Conservation (phyloP, 2,113 vertebrate genomes). For the Seriola dumerili region DNA sequence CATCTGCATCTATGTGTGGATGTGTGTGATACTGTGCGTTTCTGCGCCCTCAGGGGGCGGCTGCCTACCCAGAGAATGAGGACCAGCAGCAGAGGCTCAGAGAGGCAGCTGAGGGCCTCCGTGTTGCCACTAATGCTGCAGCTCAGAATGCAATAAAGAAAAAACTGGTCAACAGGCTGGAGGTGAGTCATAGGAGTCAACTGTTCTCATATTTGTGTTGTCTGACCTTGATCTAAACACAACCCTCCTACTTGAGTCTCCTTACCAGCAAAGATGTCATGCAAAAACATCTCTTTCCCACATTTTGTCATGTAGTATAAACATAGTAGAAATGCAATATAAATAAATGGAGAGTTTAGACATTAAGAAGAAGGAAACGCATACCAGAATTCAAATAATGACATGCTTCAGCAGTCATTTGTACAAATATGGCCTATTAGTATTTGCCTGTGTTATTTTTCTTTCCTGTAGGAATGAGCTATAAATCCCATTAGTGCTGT, state of each 20-base stretch:
- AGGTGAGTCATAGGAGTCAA: constrained; percentile 83
- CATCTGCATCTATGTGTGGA: not conserved
- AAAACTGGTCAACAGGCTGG: constrained; percentile 95
- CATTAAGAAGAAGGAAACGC: not conserved
- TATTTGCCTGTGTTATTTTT: constrained; percentile 38
- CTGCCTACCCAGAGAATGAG: constrained; percentile 97
- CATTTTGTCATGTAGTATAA: not conserved
- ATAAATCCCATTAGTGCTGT: constrained; percentile 60
- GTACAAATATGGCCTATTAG: constrained; percentile 25
- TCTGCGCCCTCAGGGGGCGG: constrained; percentile 89
- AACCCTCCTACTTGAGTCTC: not conserved
- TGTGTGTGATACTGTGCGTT: constrained; percentile 20
- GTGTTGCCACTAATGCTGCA: constrained; percentile 96
- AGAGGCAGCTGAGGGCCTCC: constrained; percentile 95
- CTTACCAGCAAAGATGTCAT: not conserved
- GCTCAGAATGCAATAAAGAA: constrained; percentile 99
- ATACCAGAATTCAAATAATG: constrained; percentile 3
- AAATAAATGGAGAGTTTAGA: constrained; percentile 27
- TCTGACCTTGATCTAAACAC: constrained; percentile 30
- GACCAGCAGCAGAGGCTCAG: constrained; percentile 96
- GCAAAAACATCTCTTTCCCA: not conserved
- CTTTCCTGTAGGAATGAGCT: constrained; percentile 27
- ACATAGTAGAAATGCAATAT: not conserved
- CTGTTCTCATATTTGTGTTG: constrained; percentile 12
- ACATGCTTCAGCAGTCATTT: constrained; percentile 29